Percentiles rank a stretch among this genome's conserved stretches.
Evolutionary conservation across 2,888 invertebrate species (phyloP).

Genomic region (Caenorhabditis sulstoni): DNA sequence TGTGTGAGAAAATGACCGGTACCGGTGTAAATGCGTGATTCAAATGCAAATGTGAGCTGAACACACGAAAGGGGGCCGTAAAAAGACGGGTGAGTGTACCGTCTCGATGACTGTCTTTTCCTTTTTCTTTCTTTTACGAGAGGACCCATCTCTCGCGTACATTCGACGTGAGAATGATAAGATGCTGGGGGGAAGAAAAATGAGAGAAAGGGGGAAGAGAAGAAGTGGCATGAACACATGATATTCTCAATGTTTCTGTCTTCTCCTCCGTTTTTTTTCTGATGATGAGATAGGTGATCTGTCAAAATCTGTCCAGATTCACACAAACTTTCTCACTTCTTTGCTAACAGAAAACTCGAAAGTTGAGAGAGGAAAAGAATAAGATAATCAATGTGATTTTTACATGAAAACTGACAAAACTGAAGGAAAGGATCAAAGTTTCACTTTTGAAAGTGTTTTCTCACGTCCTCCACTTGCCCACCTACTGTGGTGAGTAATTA

Average conservation of each 20-base stretch:
- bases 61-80: neutral
- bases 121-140: constrained; percentile 10
- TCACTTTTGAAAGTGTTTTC: neutral
- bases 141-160: neutral
- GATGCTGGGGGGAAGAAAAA: neutral
- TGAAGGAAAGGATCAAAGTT: neutral
- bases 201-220: too few relatives aligned
- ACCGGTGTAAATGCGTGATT: constrained; percentile 10
- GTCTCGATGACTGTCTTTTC: constrained; percentile 13
- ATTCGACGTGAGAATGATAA: constrained; percentile 17
- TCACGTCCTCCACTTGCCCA: constrained; percentile 8
- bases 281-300: constrained; percentile 6
- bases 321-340: neutral
- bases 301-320: constrained; percentile 17
- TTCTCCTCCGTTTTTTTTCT: neutral
- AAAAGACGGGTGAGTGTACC: constrained; percentile 6
- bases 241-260: constrained; percentile 6
- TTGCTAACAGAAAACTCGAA: neutral
- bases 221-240: constrained; percentile 3
- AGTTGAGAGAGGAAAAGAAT: neutral
- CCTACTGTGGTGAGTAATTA: constrained; percentile 42
- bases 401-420: neutral
- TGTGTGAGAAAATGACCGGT: constrained; percentile 33
- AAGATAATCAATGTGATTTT: neutral
- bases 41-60: constrained; percentile 44